Percentiles rank a stretch among this genome's conserved stretches.
Conservation (phyloP, 2,888 invertebrate genomes). For the Buathra laborator region DNA sequence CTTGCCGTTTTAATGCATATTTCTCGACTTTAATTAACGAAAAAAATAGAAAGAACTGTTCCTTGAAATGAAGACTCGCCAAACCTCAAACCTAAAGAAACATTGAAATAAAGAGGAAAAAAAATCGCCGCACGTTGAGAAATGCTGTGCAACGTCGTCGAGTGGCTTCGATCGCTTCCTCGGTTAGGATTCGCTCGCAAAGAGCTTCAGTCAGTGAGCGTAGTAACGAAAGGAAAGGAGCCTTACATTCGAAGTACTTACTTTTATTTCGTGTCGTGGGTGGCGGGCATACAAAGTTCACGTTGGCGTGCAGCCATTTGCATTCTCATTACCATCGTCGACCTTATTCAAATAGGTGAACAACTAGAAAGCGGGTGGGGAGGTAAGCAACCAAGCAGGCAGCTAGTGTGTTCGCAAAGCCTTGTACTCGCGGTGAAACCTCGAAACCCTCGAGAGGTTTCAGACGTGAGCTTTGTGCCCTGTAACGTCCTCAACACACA, state of each 20-base stretch:
- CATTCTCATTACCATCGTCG: conserved; percentile 83
- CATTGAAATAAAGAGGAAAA: background rate
- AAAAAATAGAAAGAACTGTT: background rate
- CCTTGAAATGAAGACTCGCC: too few species aligned
- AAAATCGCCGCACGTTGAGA: conserved; percentile 19
- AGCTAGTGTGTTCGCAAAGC: conserved; percentile 42
- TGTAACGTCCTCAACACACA: conserved; percentile 31
- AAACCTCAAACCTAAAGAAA: background rate
- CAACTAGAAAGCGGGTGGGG: conserved; percentile 73
- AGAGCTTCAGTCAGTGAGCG: conserved; percentile 1
- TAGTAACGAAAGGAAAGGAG: conserved; percentile 17
- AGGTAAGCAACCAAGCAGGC: conserved; percentile 44
- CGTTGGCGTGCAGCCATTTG: conserved; percentile 79
- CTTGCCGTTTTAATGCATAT: too few species aligned
- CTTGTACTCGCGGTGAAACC: conserved; percentile 49
- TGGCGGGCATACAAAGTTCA: conserved; percentile 69
- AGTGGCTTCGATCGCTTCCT: conserved; percentile 33
- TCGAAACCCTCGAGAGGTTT: conserved; percentile 51
- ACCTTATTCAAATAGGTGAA: conserved; percentile 81
- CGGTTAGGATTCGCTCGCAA: background rate
- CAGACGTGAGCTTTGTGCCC: conserved; percentile 49
- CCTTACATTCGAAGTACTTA: conserved; percentile 68
- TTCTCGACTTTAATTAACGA: background rate
- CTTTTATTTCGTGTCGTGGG: conserved; percentile 70
- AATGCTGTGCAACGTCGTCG: conserved; percentile 30